Conservation (phyloP, 1,140 invertebrate species). For the Radopholus similis region DNA sequence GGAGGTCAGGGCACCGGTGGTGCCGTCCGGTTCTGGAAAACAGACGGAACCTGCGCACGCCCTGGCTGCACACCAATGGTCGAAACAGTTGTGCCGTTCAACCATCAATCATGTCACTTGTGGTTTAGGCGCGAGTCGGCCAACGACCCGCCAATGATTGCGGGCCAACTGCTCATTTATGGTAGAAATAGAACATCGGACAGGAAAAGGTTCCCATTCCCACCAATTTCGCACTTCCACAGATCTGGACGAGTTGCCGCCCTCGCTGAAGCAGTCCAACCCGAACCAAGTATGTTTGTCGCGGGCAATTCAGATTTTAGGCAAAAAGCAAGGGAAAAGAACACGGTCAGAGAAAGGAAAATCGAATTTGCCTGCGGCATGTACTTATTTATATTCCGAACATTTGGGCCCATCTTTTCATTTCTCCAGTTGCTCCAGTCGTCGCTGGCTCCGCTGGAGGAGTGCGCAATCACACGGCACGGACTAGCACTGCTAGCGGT, state of each 20-base stretch:
- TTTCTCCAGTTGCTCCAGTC: neutral
- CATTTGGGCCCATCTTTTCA: neutral
- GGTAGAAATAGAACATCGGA: too few species aligned
- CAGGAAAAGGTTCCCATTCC: too few species aligned
- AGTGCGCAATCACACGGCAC: conserved; percentile 40
- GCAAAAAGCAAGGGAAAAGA: too few species aligned
- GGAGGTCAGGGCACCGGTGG: neutral
- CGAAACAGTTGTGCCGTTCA: neutral
- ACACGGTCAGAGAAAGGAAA: too few species aligned
- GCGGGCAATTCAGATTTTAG: too few species aligned
- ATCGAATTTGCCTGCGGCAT: too few species aligned
- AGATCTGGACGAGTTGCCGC: conserved; percentile 58
- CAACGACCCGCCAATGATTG: conserved; percentile 49
- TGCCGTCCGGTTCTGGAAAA: conserved; percentile 10
- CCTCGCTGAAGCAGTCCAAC: neutral
- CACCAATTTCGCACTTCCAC: too few species aligned
- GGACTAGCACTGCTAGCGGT: conserved; percentile 24
- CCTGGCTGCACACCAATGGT: neutral
- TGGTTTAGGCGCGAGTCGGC: too few species aligned
- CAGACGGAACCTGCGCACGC: conserved; percentile 35
- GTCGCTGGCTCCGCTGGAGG: too few species aligned
- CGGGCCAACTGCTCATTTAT: conserved; percentile 55
- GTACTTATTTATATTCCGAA: conserved; percentile 4
- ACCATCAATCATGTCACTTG: conserved; percentile 40
- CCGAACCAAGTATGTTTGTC: too few species aligned